Conservation (phyloP, 1,140 invertebrate species). For the Chymomyza costata region DNA sequence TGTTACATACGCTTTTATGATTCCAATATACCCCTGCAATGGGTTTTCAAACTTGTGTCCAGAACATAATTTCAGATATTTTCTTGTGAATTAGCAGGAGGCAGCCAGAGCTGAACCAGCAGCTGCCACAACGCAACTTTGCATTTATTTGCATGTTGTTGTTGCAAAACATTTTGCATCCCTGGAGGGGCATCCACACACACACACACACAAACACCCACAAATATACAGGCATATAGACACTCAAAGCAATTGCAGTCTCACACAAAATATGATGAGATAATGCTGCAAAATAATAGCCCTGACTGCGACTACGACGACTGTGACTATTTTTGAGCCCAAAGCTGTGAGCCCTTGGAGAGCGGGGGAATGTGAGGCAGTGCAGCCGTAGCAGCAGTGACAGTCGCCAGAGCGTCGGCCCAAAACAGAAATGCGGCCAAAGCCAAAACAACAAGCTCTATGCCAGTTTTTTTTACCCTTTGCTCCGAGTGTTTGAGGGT, state of each 20-base stretch:
- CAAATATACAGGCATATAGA: background rate
- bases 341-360: no score
- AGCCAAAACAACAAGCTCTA: background rate
- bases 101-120: conserved; percentile 21
- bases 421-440: background rate
- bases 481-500: no score
- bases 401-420: background rate
- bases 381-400: background rate
- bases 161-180: no score
- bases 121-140: conserved; percentile 4
- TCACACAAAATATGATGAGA: conserved; percentile 51
- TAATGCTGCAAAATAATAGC: conserved; percentile 54
- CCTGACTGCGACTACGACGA: conserved; percentile 17
- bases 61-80: conserved; percentile 49
- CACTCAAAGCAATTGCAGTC: conserved; percentile 6
- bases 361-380: no score
- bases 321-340: no score
- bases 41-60: no score
- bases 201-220: no score
- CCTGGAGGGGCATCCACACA: conserved; percentile 6
- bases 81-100: conserved; percentile 63
- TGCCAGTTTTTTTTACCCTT: no score
- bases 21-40: no score
- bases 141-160: conserved; percentile 43
- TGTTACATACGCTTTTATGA: no score